phyloP scores from a whole-genome alignment of 2,113 vertebrate genomes.

The Misgurnus anguillicaudatus region DNA sequence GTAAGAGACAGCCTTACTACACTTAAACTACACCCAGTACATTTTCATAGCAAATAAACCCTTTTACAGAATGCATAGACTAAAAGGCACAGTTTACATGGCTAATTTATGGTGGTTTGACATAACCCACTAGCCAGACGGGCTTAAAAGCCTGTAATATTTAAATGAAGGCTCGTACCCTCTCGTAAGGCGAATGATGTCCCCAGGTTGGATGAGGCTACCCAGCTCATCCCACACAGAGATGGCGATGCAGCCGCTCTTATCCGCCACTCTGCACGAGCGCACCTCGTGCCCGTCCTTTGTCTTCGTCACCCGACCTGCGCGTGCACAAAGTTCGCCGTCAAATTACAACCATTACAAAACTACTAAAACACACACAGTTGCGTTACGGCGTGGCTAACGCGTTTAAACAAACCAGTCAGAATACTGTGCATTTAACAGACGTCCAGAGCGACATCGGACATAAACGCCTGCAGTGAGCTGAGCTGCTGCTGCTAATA shows the following conservation, averaged over 20 bases:
- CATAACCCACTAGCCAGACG: neutral
- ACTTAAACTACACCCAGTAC: no score
- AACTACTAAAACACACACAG: neutral
- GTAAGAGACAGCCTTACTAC: no score
- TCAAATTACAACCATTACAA: neutral
- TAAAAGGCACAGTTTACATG: neutral
- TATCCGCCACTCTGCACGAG: slow-evolving; percentile 96
- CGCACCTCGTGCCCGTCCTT: slow-evolving; percentile 98
- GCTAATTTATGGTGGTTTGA: neutral
- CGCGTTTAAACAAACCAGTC: neutral
- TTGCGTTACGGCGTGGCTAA: neutral
- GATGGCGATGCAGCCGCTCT: slow-evolving; percentile 96
- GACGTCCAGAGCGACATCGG: neutral
- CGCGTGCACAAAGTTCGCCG: slow-evolving; percentile 18
- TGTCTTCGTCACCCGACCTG: slow-evolving; percentile 97
- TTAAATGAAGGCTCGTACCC: slow-evolving; percentile 76
- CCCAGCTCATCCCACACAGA: slow-evolving; percentile 99
- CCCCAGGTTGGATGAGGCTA: slow-evolving; percentile 92
- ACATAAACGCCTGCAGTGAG: neutral
- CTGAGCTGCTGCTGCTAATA: neutral
- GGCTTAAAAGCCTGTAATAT: neutral
- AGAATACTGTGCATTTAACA: neutral
- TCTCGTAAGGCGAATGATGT: slow-evolving; percentile 95
- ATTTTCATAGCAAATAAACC: no score
- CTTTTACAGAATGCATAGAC: neutral